Evolutionary conservation across 1,140 invertebrate genomes (phyloP).

Genomic region (Mya arenaria): DNA sequence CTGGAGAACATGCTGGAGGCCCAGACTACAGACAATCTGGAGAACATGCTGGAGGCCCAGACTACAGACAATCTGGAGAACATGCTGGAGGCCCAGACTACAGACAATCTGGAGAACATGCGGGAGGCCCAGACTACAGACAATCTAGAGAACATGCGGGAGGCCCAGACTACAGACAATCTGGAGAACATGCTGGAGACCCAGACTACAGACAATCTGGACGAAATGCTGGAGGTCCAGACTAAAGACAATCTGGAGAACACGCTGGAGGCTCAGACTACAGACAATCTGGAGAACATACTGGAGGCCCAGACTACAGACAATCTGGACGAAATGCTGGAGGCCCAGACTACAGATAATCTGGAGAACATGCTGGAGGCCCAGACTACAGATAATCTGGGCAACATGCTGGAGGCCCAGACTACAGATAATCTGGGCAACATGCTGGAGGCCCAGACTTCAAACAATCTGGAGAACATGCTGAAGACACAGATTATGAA

Average conservation of each 20-base stretch:
- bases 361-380: conserved; percentile 1
- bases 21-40: too few relatives aligned
- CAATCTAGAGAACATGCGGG: background rate
- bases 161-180: conserved; percentile 12
- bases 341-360: conserved; percentile 17
- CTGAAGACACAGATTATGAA: background rate
- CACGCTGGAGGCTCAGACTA: background rate
- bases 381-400: conserved; percentile 7
- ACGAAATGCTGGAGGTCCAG: background rate
- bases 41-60: too few relatives aligned
- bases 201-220: conserved; percentile 20
- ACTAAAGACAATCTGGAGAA: background rate
- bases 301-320: background rate
- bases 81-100: background rate
- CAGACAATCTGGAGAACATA: conserved; percentile 2
- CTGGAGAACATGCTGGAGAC: background rate
- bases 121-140: background rate
- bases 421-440: conserved; percentile 1
- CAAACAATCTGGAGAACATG: background rate
- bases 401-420: conserved; percentile 1
- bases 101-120: background rate
- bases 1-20: too few relatives aligned
- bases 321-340: conserved; percentile 1
- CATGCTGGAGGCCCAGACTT: conserved; percentile 1
- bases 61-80: too few relatives aligned